Evolutionary conservation across 2,797 vertebrate species (phyloP), one percentile per base, ranked within the genome.

Genomic region (Columba guinea): DNA sequence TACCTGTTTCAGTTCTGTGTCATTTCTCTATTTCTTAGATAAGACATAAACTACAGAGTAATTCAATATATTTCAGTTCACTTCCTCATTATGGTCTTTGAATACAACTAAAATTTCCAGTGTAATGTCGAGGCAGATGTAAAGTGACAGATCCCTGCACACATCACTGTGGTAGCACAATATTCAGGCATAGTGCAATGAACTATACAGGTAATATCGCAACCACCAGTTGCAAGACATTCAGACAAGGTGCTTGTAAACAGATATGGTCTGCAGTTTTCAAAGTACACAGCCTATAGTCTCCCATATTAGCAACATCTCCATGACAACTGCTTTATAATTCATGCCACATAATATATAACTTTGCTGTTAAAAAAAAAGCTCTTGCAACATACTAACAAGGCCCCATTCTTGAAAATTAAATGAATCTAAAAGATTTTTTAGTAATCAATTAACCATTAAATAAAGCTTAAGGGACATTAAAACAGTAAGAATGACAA

Each of bases 291-390:
- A 85, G 85, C 63, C 30, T 85, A 94, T 23, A 90, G 67, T 35
- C 59, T 87, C 67, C 77, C 79, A 49, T 87, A 89, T 89, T 82
- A 90, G 90, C 88, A 94, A 37, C 60, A 90, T 96, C 93, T 94
- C 96, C 96, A 96, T 97, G 95, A 96, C 96, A 96, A 97, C 96
- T 90, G 91, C 86, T 95, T 93, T 92, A 87, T 83, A 84, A 94
- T 94, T 96, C 93, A 94, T 87, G 70, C 80, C 85, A 95, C 94
- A 91, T 68, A 70, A 90, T 87, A 58, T 92, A 71, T 77, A 94
- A 91, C 71, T 96, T 90, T n/a, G 56, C 64, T 80, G 30, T 55
- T 64, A 68, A 75, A 67, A 56, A 78, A 28, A 52, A 17, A 59
- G 3, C 37, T 87, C 58, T 79, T 82, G 84, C 63, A 87, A 91